phyloP scores from a whole-genome alignment of 2,797 vertebrate species.

The Hylomyscus alleni region DNA sequence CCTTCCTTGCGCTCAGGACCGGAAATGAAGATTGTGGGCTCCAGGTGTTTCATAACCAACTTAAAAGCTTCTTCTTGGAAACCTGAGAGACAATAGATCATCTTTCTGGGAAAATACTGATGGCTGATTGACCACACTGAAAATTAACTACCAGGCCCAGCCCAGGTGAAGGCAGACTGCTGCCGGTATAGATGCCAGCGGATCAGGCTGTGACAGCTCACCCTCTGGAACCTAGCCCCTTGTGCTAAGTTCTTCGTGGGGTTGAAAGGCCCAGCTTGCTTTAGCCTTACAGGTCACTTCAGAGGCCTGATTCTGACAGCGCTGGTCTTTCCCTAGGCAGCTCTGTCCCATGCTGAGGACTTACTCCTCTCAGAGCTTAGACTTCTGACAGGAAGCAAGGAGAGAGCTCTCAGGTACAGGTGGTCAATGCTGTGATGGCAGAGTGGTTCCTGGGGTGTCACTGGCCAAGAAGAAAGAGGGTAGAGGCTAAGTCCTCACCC shows the following conservation, averaged over 20 bases:
- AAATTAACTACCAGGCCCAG: background rate
- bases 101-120: background rate
- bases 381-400: background rate
- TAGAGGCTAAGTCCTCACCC: background rate
- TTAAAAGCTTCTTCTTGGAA: background rate
- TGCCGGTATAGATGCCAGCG: background rate
- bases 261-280: background rate
- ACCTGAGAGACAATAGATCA: background rate
- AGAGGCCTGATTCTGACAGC: background rate
- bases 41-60: background rate
- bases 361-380: background rate
- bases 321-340: background rate
- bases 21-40: accelerated
- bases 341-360: background rate
- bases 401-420: background rate
- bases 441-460: background rate
- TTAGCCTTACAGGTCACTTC: background rate
- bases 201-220: background rate
- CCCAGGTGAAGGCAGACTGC: background rate
- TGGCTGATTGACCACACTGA: background rate
- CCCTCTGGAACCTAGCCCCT: background rate
- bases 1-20: accelerated
- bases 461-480: background rate
- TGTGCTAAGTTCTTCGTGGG: no score
- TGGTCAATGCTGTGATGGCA: no score